Evolutionary conservation across 2,113 vertebrate genomes (phyloP).

Genomic region (Chloroceryle aenea): DNA sequence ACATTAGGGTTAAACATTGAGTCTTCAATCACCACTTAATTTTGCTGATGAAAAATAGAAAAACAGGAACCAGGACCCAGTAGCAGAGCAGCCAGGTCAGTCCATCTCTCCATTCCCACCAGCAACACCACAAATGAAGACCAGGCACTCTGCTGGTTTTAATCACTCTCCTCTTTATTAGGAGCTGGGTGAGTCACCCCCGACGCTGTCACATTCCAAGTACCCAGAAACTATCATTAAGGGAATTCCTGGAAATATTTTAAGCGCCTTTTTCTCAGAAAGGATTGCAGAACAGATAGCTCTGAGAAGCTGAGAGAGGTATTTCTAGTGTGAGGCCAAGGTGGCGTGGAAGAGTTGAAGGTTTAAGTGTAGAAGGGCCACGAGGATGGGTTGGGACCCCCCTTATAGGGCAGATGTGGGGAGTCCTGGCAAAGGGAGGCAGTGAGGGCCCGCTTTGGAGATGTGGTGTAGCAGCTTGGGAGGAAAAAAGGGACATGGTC

Average conservation of each 20-base stretch:
- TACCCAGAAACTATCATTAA: background rate
- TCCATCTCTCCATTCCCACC: background rate
- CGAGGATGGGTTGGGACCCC: background rate
- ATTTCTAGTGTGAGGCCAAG: background rate
- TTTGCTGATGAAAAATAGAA: background rate
- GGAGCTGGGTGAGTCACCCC: background rate
- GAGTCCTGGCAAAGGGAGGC: background rate
- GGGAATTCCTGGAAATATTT: constrained; percentile 6
- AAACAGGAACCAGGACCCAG: background rate
- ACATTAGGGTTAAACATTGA: rapidly evolving
- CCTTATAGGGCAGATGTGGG: background rate
- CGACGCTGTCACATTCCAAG: background rate
- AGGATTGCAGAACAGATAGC: background rate
- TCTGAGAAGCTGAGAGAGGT: background rate
- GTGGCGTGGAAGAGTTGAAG: background rate
- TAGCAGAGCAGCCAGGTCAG: rapidly evolving
- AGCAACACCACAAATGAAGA: background rate
- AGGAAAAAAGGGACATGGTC: background rate
- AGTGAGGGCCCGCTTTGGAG: background rate
- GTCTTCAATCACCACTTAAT: rapidly evolving
- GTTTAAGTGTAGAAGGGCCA: background rate
- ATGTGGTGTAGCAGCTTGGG: rapidly evolving
- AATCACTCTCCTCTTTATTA: background rate
- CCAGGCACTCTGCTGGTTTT: background rate
- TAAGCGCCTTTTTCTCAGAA: background rate